phyloP scores from a whole-genome alignment of 2,888 invertebrate species.

The Lomographa bimaculata region DNA sequence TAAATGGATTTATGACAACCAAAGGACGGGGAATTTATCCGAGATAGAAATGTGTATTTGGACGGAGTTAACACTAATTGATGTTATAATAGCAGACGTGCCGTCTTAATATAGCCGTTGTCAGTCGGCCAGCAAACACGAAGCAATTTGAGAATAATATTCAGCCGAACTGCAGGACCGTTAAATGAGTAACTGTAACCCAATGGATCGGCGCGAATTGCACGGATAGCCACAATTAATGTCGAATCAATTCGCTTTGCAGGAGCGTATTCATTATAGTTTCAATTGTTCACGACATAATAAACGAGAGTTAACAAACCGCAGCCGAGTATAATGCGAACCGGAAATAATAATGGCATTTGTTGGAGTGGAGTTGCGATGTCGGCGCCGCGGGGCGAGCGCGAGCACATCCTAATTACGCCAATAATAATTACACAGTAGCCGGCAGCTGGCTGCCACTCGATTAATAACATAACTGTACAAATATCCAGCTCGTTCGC shows the following conservation, averaged over 20 bases:
- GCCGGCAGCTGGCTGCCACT: conserved; percentile 55
- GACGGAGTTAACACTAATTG: conserved; percentile 48
- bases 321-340: conserved; percentile 66
- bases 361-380: conserved; percentile 46
- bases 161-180: conserved; percentile 54
- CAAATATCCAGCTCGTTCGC: conserved; percentile 28
- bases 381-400: conserved; percentile 70
- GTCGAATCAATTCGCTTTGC: conserved; percentile 69
- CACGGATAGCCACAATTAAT: conserved; percentile 65
- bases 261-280: conserved; percentile 59
- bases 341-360: conserved; percentile 80
- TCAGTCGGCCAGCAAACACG: conserved; percentile 48
- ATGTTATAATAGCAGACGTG: conserved; percentile 34
- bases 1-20: conserved; percentile 73
- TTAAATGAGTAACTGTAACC: conserved; percentile 66
- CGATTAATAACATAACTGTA: conserved; percentile 48
- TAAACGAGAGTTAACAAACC: conserved; percentile 71
- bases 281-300: conserved; percentile 73
- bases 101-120: conserved; percentile 29
- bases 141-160: conserved; percentile 38
- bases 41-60: conserved; percentile 34
- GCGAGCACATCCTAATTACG: conserved; percentile 76
- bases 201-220: conserved; percentile 41
- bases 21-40: conserved; percentile 55
- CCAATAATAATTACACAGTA: conserved; percentile 79